These are phyloP conservation scores for Lasioglossum calceatum DNA, from an alignment of 2,888 invertebrate species.

Conservation along the genomic window DNA sequence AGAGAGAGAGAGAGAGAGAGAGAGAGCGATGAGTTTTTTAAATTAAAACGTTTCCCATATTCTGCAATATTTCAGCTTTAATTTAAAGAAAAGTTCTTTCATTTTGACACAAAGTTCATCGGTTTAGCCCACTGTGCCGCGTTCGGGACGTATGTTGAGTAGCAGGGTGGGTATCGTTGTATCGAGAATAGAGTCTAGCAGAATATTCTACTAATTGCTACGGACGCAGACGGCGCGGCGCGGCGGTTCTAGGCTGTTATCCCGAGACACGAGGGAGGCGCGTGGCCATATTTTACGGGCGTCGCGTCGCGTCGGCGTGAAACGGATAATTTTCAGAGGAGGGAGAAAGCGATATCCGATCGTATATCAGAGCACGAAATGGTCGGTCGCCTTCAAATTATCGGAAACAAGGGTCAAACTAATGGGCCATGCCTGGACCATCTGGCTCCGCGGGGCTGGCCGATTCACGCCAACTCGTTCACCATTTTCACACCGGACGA, in stretches of 20 bases:
- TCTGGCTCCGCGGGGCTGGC: slow-evolving; percentile 78
- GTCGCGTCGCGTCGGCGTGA: slow-evolving; percentile 77
- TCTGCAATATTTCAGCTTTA: too few relatives aligned
- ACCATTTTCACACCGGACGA: slow-evolving; percentile 74
- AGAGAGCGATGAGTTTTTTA: too few relatives aligned
- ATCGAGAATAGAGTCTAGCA: not conserved
- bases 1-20: too few relatives aligned
- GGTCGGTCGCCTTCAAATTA: slow-evolving; percentile 81
- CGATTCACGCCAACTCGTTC: slow-evolving; percentile 77
- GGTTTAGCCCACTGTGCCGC: not conserved
- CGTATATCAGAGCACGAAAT: slow-evolving; percentile 80
- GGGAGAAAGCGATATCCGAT: slow-evolving; percentile 77
- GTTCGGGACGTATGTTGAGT: not conserved
- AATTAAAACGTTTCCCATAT: too few relatives aligned
- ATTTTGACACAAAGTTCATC: too few relatives aligned
- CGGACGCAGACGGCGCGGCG: not conserved
- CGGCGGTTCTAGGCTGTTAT: slow-evolving; percentile 23
- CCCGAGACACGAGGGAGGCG: slow-evolving; percentile 42
- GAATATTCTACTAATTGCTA: slow-evolving; percentile 6
- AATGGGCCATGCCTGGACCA: slow-evolving; percentile 76
- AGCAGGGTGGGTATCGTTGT: not conserved
- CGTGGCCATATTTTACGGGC: slow-evolving; percentile 79
- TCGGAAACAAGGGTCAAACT: slow-evolving; percentile 81
- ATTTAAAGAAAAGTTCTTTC: too few relatives aligned
- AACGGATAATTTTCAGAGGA: slow-evolving; percentile 81